These are phyloP conservation scores for Heliconius himera DNA, from an alignment of 1,140 invertebrate species.

Conservation along the genomic window DNA sequence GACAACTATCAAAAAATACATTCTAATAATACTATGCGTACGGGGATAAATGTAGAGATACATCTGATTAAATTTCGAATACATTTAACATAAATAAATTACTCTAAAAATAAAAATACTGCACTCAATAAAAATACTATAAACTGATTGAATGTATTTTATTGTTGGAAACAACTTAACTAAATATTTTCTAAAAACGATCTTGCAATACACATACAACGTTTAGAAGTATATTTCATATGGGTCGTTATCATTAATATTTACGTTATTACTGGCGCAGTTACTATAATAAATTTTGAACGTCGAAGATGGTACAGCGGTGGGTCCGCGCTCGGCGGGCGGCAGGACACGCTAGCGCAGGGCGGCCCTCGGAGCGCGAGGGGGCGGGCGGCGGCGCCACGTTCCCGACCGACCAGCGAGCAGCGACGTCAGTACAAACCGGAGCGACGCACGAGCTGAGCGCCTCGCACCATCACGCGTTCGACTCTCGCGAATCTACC, in stretches of 20 bases:
- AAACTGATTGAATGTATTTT: too few species aligned
- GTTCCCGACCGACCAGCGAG: constrained; percentile 34
- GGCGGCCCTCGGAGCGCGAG: constrained; percentile 50
- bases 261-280: neutral
- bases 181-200: neutral
- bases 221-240: neutral
- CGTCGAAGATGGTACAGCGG: constrained; percentile 18
- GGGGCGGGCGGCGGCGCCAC: constrained; percentile 43
- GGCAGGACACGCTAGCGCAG: constrained; percentile 51
- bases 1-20: too few species aligned
- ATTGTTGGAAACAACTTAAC: neutral
- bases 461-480: constrained; percentile 59
- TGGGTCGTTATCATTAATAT: neutral
- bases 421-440: constrained; percentile 61
- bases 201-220: neutral
- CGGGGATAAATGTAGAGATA: too few species aligned
- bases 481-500: constrained; percentile 51
- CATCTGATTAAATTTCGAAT: too few species aligned
- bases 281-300: constrained; percentile 6
- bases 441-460: constrained; percentile 65
- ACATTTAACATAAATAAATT: too few species aligned
- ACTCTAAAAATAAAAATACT: too few species aligned
- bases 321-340: constrained; percentile 19
- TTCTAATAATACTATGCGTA: too few species aligned
- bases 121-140: too few species aligned